phyloP scores from a whole-genome alignment of 2,113 vertebrate species.

The Microcebus jonahi region DNA sequence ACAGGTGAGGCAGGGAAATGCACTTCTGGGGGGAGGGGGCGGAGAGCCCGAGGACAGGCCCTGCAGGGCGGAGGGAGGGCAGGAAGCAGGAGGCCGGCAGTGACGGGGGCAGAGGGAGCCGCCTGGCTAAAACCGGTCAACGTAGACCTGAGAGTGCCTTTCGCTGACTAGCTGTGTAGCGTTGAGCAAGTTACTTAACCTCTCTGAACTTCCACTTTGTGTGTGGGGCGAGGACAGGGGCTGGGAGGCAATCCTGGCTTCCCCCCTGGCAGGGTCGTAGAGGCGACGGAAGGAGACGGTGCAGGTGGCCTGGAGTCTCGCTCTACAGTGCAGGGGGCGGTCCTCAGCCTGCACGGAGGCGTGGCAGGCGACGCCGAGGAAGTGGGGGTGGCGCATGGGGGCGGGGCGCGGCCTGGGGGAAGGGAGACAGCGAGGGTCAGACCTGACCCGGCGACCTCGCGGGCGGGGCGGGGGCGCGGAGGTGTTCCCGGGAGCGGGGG shows the following conservation, averaged over 20 bases:
- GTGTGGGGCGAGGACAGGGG: no score
- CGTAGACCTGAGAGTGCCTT: accelerated
- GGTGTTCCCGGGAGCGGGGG: conserved; percentile 7
- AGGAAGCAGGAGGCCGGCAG: no score
- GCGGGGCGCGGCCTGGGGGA: accelerated
- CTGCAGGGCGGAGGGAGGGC: neutral
- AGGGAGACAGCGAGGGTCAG: accelerated
- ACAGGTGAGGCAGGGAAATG: neutral
- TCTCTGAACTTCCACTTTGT: neutral
- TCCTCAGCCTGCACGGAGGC: neutral
- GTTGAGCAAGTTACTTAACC: neutral
- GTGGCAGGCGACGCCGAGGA: neutral
- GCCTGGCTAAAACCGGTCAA: neutral
- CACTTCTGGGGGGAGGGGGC: neutral
- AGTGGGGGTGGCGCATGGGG: neutral
- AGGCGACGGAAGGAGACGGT: no score
- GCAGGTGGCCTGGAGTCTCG: neutral
- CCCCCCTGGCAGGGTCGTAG: neutral
- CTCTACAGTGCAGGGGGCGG: accelerated
- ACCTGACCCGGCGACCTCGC: accelerated
- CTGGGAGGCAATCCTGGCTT: neutral
- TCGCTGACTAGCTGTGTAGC: no score
- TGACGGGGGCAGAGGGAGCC: neutral
- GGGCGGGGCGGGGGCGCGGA: neutral
- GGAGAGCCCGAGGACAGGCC: neutral